Evolutionary conservation across 2,797 vertebrate species (phyloP).

Genomic region (Scyliorhinus canicula): DNA sequence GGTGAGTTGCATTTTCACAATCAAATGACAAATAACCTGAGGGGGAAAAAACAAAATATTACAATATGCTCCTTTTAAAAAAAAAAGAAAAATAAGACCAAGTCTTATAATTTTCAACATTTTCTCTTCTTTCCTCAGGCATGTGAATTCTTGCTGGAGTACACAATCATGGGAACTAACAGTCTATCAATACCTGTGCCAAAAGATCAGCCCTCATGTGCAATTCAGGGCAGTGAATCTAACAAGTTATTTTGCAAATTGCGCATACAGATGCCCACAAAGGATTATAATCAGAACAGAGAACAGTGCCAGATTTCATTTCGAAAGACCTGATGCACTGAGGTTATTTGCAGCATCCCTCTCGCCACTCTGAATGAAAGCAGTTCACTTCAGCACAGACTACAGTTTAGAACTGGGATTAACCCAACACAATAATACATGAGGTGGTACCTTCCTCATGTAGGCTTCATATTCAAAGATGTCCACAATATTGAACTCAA

Average conservation of each 20-base stretch:
- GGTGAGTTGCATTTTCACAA: constrained; percentile 65
- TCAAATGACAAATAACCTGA: constrained; percentile 80
- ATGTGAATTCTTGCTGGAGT: background rate
- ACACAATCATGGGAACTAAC: background rate
- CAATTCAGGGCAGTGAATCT: background rate
- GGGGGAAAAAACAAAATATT: constrained; percentile 41
- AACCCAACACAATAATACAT: background rate
- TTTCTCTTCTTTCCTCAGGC: background rate
- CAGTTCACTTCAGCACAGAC: background rate
- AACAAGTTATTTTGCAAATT: background rate
- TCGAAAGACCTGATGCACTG: too few relatives aligned
- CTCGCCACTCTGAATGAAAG: background rate
- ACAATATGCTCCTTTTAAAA: too few relatives aligned
- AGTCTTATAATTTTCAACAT: background rate
- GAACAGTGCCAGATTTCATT: background rate
- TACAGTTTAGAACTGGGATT: background rate
- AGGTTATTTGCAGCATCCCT: background rate
- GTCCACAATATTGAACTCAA: background rate
- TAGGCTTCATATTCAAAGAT: background rate
- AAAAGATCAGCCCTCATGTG: background rate
- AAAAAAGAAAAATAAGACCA: background rate
- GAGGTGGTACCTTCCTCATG: too few relatives aligned
- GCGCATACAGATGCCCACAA: background rate
- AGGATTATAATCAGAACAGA: background rate
- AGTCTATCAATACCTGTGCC: background rate